Base-by-base conservation (phyloP, 2,797 vertebrate species). In the Pteropus rufus region DNA sequence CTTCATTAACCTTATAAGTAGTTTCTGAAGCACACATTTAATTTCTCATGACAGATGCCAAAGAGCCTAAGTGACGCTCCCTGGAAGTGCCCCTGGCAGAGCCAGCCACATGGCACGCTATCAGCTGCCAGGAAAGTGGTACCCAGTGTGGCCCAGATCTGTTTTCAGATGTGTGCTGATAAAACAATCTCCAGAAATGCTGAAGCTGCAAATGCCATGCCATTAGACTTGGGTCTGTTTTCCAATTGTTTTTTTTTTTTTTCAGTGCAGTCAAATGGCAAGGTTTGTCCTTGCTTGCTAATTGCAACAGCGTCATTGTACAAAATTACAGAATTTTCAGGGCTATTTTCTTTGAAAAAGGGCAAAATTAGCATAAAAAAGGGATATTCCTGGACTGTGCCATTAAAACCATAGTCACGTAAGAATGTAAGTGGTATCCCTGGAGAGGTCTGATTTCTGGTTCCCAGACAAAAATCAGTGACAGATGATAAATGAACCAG, bases 351-450 rank as follows among this genome's bases (percentile, higher is more conserved):
- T 95, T 93, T 94, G 76, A 97, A 97, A 97, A 95, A 88, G 93
- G 93, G 58, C 34, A 44, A 89, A 69, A 96, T 97, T 97, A 95
- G 46, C 97, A 97, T 97, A 4, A 96, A 94, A 98, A 97, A 91
- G 86, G 94, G 73, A 94, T 82, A 97, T 79, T 95, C 94, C 91
- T 84, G 79, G 54, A 82, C 76, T 54, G n/a, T 83, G 91, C 44
- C 70, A 96, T 95, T 97, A 96, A 97, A 93, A 97, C 81, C 69
- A 80, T 19, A 86, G 96, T 98, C 96, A 97, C 81, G 29, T 82
- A 93, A 86, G 75, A 96, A 82, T 76, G 72, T 83, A 86, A 96
- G 91, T 34, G 26, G 93, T 93, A 82, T 94, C 96, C 96, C 94
- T 72, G 89, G 86, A 70, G 96, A 87, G 94, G 83, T 94, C 15